phyloP scores from a whole-genome alignment of 2,888 invertebrate genomes.

The Latheticus oryzae region DNA sequence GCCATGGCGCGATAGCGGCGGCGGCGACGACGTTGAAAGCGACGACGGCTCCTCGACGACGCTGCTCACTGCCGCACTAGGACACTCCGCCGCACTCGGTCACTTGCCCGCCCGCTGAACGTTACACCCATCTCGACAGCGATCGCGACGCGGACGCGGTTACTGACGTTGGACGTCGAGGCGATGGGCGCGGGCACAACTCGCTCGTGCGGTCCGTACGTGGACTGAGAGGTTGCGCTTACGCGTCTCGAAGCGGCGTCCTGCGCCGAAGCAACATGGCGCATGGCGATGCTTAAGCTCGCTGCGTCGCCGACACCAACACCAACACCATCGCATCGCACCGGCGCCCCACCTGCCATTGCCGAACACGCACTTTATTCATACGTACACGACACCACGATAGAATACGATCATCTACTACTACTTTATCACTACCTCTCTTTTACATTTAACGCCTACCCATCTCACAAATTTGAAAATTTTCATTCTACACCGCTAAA shows the following conservation, averaged over 20 bases:
- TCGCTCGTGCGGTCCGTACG: slow-evolving; percentile 49
- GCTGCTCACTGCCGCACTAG: slow-evolving; percentile 52
- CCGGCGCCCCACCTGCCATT: slow-evolving; percentile 12
- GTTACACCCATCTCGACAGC: slow-evolving; percentile 57
- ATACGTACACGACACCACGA: too few relatives aligned
- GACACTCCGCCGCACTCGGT: slow-evolving; percentile 57
- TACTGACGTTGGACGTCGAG: slow-evolving; percentile 56
- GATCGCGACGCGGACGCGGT: slow-evolving; percentile 51
- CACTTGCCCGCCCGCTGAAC: slow-evolving; percentile 47
- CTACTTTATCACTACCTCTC: too few relatives aligned
- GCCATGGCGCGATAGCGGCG: slow-evolving; percentile 38
- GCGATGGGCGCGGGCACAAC: slow-evolving; percentile 44
- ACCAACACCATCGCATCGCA: slow-evolving; percentile 14
- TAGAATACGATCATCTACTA: too few relatives aligned
- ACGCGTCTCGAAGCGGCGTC: slow-evolving; percentile 43
- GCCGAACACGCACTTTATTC: not conserved
- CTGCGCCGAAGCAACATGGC: slow-evolving; percentile 47
- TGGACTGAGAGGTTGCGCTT: slow-evolving; percentile 53
- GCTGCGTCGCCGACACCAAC: slow-evolving; percentile 36
- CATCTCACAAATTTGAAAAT: too few relatives aligned
- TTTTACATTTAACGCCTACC: too few relatives aligned
- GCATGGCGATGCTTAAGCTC: slow-evolving; percentile 46
- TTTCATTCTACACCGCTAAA: too few relatives aligned
- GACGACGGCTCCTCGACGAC: too few relatives aligned
- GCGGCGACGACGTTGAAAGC: too few relatives aligned